Evolutionary conservation across 2,113 vertebrate species (phyloP).

Genomic region (human): DNA sequence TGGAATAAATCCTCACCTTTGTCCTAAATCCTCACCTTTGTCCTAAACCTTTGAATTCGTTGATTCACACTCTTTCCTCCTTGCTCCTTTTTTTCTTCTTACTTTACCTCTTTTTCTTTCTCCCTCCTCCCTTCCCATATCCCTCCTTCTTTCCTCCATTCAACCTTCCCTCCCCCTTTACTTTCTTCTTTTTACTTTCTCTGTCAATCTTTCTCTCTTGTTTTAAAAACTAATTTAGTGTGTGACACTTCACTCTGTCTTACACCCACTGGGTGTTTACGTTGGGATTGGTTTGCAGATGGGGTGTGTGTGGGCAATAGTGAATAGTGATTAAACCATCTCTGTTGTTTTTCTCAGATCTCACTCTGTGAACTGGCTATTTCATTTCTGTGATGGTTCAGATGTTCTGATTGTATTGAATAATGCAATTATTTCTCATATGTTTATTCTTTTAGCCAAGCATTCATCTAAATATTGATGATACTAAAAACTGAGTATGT

Average conservation of each 20-base stretch:
- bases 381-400: not conserved
- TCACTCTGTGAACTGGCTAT: not conserved
- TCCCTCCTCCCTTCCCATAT: not conserved
- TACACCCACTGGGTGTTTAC: not conserved
- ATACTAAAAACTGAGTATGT: not conserved
- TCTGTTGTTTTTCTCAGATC: not conserved
- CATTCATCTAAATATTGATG: slow-evolving; percentile 14
- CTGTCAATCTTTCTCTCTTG: not conserved
- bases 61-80: not conserved
- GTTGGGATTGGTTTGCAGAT: not conserved
- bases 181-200: not conserved
- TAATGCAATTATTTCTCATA: slow-evolving; percentile 16
- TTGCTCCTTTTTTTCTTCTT: not conserved
- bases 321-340: not conserved
- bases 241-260: not conserved
- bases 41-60: not conserved
- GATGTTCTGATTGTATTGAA: not conserved
- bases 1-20: not conserved
- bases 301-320: not conserved
- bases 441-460: slow-evolving; percentile 40
- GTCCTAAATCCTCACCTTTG: not conserved
- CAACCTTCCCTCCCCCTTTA: not conserved
- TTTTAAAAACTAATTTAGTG: not conserved
- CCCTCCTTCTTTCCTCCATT: not conserved
- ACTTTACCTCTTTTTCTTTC: not conserved